Evolutionary conservation across 1,140 invertebrate species (phyloP).

Genomic region (Eriocheir sinensis): DNA sequence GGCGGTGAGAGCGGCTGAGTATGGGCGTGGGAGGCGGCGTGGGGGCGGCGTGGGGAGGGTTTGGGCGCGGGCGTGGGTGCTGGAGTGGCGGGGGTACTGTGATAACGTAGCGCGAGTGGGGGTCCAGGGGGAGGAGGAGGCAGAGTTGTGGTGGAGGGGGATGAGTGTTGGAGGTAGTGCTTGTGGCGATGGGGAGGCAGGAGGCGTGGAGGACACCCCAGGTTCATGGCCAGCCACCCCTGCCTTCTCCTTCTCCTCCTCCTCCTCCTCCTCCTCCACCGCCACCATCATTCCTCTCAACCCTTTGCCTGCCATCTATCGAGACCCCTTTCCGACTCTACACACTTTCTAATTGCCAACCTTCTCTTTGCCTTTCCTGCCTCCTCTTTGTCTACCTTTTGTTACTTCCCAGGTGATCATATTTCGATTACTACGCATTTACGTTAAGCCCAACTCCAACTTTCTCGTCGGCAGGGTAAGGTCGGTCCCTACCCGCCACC

Average conservation of each 20-base stretch:
- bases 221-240: conserved; percentile 50
- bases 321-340: neutral
- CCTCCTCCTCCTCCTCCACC: neutral
- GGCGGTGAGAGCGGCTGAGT: neutral
- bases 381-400: neutral
- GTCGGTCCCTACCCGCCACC: neutral
- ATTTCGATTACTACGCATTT: neutral
- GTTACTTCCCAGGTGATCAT: neutral
- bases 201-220: conserved; percentile 37
- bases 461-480: neutral
- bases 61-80: no score
- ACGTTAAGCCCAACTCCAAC: neutral
- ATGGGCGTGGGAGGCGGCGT: neutral
- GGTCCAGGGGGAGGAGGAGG: neutral
- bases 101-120: neutral
- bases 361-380: conserved; percentile 8
- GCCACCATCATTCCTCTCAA: neutral
- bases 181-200: conserved; percentile 32
- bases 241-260: neutral
- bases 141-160: neutral
- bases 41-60: no score
- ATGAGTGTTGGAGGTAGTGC: conserved; percentile 27
- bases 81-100: neutral
- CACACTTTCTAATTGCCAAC: conserved; percentile 24
- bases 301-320: neutral